These are phyloP conservation scores for Trichomalopsis sarcophagae DNA, from an alignment of 1,140 invertebrate genomes.

Conservation along the genomic window DNA sequence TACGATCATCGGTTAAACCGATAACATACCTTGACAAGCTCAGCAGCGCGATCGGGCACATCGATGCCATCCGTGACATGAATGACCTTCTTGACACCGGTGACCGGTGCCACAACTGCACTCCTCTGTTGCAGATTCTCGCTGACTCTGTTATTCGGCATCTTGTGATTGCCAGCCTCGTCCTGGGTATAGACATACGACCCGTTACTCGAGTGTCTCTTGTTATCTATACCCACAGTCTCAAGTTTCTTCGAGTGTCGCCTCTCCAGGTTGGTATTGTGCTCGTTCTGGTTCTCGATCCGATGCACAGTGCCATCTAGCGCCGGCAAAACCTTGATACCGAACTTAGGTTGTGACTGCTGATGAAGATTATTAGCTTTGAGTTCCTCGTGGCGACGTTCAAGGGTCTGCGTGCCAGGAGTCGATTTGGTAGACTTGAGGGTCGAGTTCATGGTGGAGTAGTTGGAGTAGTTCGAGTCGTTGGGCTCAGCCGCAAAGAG, in stretches of 20 bases:
- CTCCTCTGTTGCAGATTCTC: conserved; percentile 35
- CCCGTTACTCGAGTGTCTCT: conserved; percentile 29
- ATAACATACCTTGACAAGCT: conserved; percentile 31
- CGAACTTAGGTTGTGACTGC: conserved; percentile 80
- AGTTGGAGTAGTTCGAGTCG: conserved; percentile 73
- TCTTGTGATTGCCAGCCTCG: neutral
- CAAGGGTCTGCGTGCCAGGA: conserved; percentile 61
- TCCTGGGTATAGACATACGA: neutral
- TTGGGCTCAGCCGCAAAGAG: conserved; percentile 72
- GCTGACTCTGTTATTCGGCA: neutral
- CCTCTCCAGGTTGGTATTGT: conserved; percentile 72
- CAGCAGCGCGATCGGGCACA: conserved; percentile 53
- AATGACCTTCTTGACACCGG: conserved; percentile 45
- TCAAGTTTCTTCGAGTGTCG: conserved; percentile 68
- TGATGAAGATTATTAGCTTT: conserved; percentile 62
- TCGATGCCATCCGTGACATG: conserved; percentile 54
- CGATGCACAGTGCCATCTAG: conserved; percentile 69
- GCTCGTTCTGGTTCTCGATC: conserved; percentile 73
- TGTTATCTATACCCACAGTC: conserved; percentile 48
- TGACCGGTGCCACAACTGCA: neutral
- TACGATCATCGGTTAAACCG: too few species aligned
- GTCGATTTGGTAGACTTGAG: conserved; percentile 68
- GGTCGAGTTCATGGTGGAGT: conserved; percentile 72
- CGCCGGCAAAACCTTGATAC: conserved; percentile 79
- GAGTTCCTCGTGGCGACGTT: conserved; percentile 63